Base-by-base conservation (phyloP, 2,797 vertebrate genomes). In the Crocidura indochinensis region DNA sequence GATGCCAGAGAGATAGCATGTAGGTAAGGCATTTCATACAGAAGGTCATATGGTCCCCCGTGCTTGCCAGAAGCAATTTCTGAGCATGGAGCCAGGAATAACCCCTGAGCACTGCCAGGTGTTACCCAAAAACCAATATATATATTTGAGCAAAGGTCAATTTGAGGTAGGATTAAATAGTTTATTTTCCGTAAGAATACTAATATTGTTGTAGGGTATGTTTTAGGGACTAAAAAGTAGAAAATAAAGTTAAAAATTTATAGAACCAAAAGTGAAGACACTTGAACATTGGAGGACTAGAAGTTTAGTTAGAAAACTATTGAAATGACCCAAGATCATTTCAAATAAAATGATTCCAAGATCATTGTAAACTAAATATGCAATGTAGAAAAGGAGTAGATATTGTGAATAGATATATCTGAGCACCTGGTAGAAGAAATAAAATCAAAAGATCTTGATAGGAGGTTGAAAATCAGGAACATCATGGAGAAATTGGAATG, bases 201-300 rank as follows among this genome's bases (percentile, higher is more conserved):
- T 29, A 11, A 26, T 14, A 24, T 38, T 38, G 1, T 8, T 38
- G 20, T 17, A 69, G 19, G 22, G 6, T n/a, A 4, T 29, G 6
- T 49, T 68, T 71, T 72, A 47, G 38, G 6, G 46, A 24, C 9
- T 44, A 3, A 24, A 46, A 10, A 53, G 67, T 46, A 64, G 46
- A 56, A 83, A 68, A 79, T 72, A 77, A 71, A 10, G 27, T 22
- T 73, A 78, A 84, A 80, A 88, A 44, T 22, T 17, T 6, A 56
- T 38, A 49, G 44, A 65, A 9, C 46, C 27, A 22, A 74, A 75
- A 79, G 15, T 75, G 14, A 89, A 69, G 17, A 24, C 38, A 38
- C 38, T 38, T 38, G 38, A 38, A 38, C 38, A n/a, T 0, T 47
- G 27, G 75, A 72, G 47, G n/a, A 20, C 38, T 3, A 64, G n/a